A percentile compares a stretch with the other conserved stretches of the same genome.
These are phyloP conservation scores for Metopolophium dirhodum DNA, from an alignment of 1,140 invertebrate species.

Conservation along the genomic window DNA sequence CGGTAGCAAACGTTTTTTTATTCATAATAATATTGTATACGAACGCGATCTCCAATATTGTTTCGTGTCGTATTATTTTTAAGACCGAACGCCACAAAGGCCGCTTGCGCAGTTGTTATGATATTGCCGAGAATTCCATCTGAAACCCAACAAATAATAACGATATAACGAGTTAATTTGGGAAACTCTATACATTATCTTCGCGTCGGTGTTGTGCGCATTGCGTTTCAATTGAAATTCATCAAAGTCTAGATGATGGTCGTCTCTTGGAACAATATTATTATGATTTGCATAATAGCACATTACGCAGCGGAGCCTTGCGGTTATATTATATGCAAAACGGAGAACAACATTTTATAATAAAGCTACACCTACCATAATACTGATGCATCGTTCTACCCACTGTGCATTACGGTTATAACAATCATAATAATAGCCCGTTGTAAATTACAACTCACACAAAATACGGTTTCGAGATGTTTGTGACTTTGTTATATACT, in stretches of 20 bases:
- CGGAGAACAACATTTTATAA: constrained; percentile 10
- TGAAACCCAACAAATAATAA: not conserved
- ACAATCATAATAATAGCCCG: not conserved
- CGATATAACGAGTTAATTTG: not conserved
- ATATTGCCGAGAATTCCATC: not conserved
- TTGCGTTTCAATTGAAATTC: not conserved
- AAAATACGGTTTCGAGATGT: not conserved
- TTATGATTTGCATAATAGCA: not conserved
- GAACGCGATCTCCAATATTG: not conserved
- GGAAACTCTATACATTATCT: not conserved
- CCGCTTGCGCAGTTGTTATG: no score
- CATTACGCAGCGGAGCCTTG: not conserved
- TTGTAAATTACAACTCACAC: no score
- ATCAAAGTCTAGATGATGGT: constrained; percentile 14
- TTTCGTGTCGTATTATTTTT: not conserved
- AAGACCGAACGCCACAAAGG: not conserved
- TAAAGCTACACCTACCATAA: not conserved
- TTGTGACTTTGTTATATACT: not conserved
- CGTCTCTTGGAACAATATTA: not conserved
- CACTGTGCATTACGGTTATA: not conserved
- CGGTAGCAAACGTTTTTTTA: no score
- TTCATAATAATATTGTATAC: no score
- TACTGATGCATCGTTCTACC: not conserved
- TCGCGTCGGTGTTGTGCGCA: not conserved
- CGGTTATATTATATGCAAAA: constrained; percentile 14